Percentiles rank a stretch among this genome's conserved stretches.
phyloP scores from a whole-genome alignment of 2,113 vertebrate species.

The Pleuronectes platessa region DNA sequence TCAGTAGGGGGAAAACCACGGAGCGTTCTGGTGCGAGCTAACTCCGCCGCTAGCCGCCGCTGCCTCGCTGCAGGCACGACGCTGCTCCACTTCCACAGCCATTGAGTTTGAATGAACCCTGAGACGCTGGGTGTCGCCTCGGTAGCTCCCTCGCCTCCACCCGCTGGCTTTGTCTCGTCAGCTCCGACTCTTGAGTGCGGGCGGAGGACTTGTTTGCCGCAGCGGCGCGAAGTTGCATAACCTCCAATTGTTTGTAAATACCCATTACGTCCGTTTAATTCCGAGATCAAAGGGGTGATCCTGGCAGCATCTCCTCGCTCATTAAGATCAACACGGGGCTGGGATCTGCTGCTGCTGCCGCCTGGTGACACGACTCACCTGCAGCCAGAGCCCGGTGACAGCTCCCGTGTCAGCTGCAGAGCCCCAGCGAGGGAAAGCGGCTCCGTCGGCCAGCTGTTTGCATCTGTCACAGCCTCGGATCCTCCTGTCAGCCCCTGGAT shows the following conservation, averaged over 20 bases:
- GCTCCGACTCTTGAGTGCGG: background rate
- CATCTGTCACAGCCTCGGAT: constrained; percentile 41
- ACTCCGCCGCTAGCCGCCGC: constrained; percentile 1
- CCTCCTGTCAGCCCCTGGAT: background rate
- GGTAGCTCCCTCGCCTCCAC: background rate
- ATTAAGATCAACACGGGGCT: constrained; percentile 8
- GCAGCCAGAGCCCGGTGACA: background rate
- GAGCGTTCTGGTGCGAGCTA: constrained; percentile 49
- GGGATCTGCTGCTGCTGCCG: background rate
- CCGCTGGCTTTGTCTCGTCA: background rate
- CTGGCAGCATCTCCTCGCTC: background rate
- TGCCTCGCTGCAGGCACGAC: background rate
- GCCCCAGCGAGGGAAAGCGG: background rate
- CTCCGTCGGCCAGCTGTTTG: constrained; percentile 37
- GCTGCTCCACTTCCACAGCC: background rate
- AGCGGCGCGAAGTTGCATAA: constrained; percentile 66
- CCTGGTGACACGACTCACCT: background rate
- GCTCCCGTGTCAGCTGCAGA: constrained; percentile 31
- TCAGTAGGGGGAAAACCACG: constrained; percentile 57
- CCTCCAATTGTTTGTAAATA: constrained; percentile 70
- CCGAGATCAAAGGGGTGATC: background rate
- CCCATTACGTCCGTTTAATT: constrained; percentile 30
- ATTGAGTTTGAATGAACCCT: background rate
- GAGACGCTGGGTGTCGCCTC: background rate
- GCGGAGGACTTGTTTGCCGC: constrained; percentile 19